A percentile compares a stretch with the other conserved stretches of the same genome.
These are phyloP conservation scores for Melipona beecheii DNA, from an alignment of 2,888 invertebrate species.

Conservation along the genomic window DNA sequence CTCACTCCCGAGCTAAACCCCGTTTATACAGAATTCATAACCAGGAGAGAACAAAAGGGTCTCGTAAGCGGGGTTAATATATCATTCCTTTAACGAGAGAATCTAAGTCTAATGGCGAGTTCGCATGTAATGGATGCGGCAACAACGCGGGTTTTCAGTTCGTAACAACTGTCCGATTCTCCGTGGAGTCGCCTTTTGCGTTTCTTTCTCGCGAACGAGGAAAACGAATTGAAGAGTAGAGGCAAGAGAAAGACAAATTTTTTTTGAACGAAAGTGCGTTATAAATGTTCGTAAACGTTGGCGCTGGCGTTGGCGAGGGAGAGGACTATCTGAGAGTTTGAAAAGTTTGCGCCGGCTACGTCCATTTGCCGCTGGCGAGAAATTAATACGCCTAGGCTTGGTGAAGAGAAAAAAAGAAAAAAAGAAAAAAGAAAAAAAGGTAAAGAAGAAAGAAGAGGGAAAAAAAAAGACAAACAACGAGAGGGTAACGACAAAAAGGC, in stretches of 20 bases:
- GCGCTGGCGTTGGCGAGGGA: neutral
- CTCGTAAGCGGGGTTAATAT: conserved; percentile 49
- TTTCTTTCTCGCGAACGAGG: neutral
- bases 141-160: neutral
- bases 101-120: conserved; percentile 32
- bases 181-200: neutral
- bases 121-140: conserved; percentile 41
- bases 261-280: neutral
- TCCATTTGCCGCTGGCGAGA: conserved; percentile 49
- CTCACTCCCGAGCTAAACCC: conserved; percentile 40
- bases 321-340: conserved; percentile 38
- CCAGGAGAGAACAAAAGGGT: conserved; percentile 56
- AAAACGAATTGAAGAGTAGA: no score
- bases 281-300: conserved; percentile 28
- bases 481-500: conserved; percentile 48
- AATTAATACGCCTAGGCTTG: conserved; percentile 61
- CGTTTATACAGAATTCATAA: conserved; percentile 63
- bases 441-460: neutral
- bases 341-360: conserved; percentile 34
- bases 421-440: conserved; percentile 9
- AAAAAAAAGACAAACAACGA: conserved; percentile 43
- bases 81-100: conserved; percentile 52
- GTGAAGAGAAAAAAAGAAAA: conserved; percentile 15
- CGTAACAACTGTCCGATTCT: neutral
- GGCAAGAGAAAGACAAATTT: neutral